Percentiles rank a stretch among this genome's conserved stretches.
phyloP scores from a whole-genome alignment of 2,888 invertebrate species.

The Schizaphis graminum region DNA sequence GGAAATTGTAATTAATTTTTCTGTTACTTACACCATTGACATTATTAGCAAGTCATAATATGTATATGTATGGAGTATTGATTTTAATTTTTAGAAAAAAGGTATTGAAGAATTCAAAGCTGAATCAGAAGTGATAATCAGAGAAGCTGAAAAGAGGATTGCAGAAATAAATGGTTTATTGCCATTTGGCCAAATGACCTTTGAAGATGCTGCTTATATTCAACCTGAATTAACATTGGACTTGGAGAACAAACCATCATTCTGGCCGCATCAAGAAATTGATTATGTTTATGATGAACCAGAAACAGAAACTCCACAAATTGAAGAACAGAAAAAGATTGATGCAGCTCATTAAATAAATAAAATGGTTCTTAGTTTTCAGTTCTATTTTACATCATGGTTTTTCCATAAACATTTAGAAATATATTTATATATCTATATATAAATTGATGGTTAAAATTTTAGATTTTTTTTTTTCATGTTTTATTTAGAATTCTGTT shows the following conservation, averaged over 20 bases:
- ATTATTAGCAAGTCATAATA: not conserved
- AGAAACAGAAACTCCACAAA: slow-evolving; percentile 16
- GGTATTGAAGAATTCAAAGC: slow-evolving; percentile 77
- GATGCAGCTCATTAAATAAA: slow-evolving; percentile 56
- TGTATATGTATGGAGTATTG: too few relatives aligned
- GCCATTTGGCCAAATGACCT: slow-evolving; percentile 89
- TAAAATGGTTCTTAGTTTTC: slow-evolving; percentile 36
- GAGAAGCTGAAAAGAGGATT: slow-evolving; percentile 77
- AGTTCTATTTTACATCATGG: slow-evolving; percentile 6
- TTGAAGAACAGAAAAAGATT: slow-evolving; percentile 57
- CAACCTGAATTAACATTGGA: slow-evolving; percentile 84
- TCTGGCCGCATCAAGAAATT: slow-evolving; percentile 82
- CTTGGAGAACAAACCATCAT: slow-evolving; percentile 82
- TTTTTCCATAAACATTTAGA: slow-evolving; percentile 45
- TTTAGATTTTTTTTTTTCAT: slow-evolving; percentile 50
- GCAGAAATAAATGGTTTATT: slow-evolving; percentile 79
- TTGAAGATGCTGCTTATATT: slow-evolving; percentile 87
- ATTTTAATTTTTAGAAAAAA: slow-evolving; percentile 72
- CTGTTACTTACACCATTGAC: not conserved
- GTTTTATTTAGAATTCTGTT: slow-evolving; percentile 28
- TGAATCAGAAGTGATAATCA: slow-evolving; percentile 76
- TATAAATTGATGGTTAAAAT: slow-evolving; percentile 3
- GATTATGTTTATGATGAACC: slow-evolving; percentile 52
- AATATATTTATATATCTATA: slow-evolving; percentile 5
- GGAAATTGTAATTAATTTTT: slow-evolving; percentile 73